Evolutionary conservation across 2,797 vertebrate species (phyloP), one percentile per base, ranked within the genome.

Genomic region (Pseudocheirus occidentalis): DNA sequence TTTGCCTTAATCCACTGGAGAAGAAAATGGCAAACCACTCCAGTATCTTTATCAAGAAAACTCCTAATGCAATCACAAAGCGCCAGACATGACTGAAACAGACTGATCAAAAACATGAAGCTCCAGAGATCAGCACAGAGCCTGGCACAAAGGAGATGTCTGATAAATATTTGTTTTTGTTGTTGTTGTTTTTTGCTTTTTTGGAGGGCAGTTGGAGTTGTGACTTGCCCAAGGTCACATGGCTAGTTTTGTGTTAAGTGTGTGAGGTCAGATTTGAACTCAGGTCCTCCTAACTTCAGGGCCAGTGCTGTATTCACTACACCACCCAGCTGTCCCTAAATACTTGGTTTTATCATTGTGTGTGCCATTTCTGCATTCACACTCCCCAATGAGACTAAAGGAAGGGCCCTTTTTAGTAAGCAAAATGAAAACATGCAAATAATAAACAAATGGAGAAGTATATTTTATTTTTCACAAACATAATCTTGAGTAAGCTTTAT

Each of bases 321-420:
- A 52, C 52, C 52, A 52, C 52, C 52, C 52, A 52, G 52, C 52
- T 52, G 52, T 5, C 52, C 52, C 52, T 52, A 52, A 52, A 52
- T 52, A 52, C 52, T 52, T 52, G 52, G 52, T 55, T 55, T 55
- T 18, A 55, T 55, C 16, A 55, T 98, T 0, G 2, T 99, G 13
- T 99, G 99, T 2, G 98, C 99, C 0, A 40, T 99, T 55, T 99
- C 99, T 21, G 99, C 98, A 0, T 97, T 98, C 56, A 98, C 99
- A 0, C 97, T 99, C 93, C 99, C 99, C 11, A 99, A 99, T 0
- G 99, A 99, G 98, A 99, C 99, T 5, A 99, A 98, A 98, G 99
- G 99, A 92, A 98, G 99, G 66, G 99, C 99, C 0, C 98, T 99
- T 92, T 94, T 92, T 94, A 99, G 98, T 98, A 99, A 99, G 96